Evolutionary conservation across 1,140 invertebrate genomes (phyloP).

Genomic region (Rhyzopertha dominica): DNA sequence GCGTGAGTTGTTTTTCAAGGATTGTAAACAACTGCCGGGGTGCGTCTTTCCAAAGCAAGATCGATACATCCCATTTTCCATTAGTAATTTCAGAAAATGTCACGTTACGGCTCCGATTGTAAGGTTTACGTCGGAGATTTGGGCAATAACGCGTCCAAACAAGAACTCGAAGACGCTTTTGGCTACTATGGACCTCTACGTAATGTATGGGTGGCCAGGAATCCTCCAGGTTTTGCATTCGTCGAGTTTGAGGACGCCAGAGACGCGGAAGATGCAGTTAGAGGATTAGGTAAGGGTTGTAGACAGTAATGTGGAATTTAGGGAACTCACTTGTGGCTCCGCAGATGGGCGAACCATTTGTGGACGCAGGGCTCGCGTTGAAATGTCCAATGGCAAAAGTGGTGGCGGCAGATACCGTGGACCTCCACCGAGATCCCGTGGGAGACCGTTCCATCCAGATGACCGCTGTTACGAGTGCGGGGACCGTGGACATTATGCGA

Average conservation of each 20-base stretch:
- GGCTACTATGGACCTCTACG: conserved; percentile 88
- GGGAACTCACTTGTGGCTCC: conserved; percentile 1
- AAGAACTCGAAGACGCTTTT: conserved; percentile 90
- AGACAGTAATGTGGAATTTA: conserved; percentile 3
- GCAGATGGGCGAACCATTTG: conserved; percentile 75
- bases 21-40: conserved; percentile 17
- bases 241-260: conserved; percentile 88
- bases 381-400: conserved; percentile 82
- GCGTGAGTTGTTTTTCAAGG: neutral
- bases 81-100: conserved; percentile 54
- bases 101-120: conserved; percentile 77
- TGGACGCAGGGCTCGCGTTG: conserved; percentile 84
- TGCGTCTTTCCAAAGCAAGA: conserved; percentile 15
- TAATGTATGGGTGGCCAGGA: conserved; percentile 93
- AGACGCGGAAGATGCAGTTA: conserved; percentile 90
- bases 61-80: conserved; percentile 13
- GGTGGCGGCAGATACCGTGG: conserved; percentile 54
- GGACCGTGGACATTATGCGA: conserved; percentile 83
- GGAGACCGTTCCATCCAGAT: conserved; percentile 69
- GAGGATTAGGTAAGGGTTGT: conserved; percentile 58
- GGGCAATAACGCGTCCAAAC: conserved; percentile 79
- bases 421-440: conserved; percentile 51
- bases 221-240: conserved; percentile 92
- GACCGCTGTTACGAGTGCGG: conserved; percentile 92
- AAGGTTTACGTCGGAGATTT: conserved; percentile 97